Conservation (phyloP, 1,140 invertebrate genomes). For the Drosophila pachea region DNA sequence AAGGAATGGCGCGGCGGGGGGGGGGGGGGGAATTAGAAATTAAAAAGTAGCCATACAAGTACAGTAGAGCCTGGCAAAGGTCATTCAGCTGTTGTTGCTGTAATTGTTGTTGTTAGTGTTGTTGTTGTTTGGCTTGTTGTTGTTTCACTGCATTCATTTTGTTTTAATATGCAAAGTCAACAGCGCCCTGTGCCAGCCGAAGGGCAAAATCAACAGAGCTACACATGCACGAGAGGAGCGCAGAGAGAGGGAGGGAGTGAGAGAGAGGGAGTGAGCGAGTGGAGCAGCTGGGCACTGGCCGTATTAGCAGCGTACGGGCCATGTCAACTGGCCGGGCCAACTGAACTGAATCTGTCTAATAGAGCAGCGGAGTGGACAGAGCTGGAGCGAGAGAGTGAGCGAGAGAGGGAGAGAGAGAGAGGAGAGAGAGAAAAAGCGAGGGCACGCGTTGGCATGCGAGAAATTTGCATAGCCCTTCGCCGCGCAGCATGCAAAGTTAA, state of each 20-base stretch:
- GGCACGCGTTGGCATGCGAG: slow-evolving; percentile 18
- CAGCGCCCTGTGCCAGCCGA: slow-evolving; percentile 69
- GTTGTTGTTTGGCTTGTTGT: slow-evolving; percentile 26
- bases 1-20: too few relatives aligned
- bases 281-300: slow-evolving; percentile 52
- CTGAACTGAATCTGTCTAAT: slow-evolving; percentile 54
- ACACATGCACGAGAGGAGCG: slow-evolving; percentile 18
- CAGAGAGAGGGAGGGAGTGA: not conserved
- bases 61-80: slow-evolving; percentile 34
- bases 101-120: slow-evolving; percentile 10
- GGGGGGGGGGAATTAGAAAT: slow-evolving; percentile 46
- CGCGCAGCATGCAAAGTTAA: slow-evolving; percentile 1
- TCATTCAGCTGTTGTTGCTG: slow-evolving; percentile 3
- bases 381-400: not conserved
- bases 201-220: slow-evolving; percentile 72
- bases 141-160: slow-evolving; percentile 66
- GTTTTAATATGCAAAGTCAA: slow-evolving; percentile 76
- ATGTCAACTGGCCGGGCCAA: slow-evolving; percentile 54
- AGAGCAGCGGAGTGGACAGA: slow-evolving; percentile 19
- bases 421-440: not conserved
- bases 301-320: slow-evolving; percentile 51
- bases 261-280: not conserved
- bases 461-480: slow-evolving; percentile 37
- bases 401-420: not conserved
- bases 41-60: slow-evolving; percentile 67